Conservation (phyloP, 2,797 vertebrate species). For the Spondyliosoma cantharus region DNA sequence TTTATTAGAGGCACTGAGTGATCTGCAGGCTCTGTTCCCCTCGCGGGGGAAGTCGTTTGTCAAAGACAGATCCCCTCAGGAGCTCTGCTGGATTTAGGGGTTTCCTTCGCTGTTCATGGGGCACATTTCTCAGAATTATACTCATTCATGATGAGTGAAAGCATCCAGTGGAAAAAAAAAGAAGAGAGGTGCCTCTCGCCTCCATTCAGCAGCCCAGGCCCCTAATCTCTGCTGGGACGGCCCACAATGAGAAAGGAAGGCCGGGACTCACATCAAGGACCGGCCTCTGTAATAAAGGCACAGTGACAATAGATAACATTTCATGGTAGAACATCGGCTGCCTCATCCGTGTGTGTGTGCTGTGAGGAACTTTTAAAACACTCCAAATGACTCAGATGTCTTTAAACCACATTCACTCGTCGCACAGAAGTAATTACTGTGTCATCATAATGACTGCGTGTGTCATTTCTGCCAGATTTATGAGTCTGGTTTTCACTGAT, state of each 20-base stretch:
- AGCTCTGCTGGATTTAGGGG: conserved; percentile 79
- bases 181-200: conserved; percentile 65
- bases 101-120: conserved; percentile 76
- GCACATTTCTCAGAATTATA: conserved; percentile 81
- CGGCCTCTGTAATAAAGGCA: conserved; percentile 54
- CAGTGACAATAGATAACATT: conserved; percentile 69
- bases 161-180: conserved; percentile 57
- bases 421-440: conserved; percentile 3
- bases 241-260: conserved; percentile 73
- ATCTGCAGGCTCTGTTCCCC: conserved; percentile 54
- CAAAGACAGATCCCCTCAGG: conserved; percentile 75
- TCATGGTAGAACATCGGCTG: conserved; percentile 57
- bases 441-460: conserved; percentile 14
- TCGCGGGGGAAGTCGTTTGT: conserved; percentile 76
- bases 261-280: conserved; percentile 68
- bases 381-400: conserved; percentile 35
- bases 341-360: conserved; percentile 40
- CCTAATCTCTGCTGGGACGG: conserved; percentile 78
- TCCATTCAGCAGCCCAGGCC: conserved; percentile 74
- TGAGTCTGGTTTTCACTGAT: neutral
- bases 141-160: conserved; percentile 80
- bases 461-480: conserved; percentile 18
- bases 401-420: conserved; percentile 32
- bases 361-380: conserved; percentile 39
- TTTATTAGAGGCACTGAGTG: conserved; percentile 61